Evolutionary conservation across 2,888 invertebrate genomes (phyloP).

Genomic region (Apamea sordens): DNA sequence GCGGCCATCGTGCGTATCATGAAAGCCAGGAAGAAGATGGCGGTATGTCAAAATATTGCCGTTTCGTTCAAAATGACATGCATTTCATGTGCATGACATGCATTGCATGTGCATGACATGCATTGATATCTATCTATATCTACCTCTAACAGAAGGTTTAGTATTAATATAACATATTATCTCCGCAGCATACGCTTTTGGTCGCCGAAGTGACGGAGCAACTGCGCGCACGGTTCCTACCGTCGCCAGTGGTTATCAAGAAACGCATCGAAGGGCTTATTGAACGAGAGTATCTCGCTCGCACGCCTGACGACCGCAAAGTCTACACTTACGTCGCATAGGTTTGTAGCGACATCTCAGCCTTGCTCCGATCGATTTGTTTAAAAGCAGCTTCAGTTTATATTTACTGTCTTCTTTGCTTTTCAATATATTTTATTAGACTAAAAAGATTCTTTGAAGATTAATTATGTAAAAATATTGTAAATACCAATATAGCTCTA

Average conservation of each 20-base stretch:
- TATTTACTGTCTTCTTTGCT: conserved; percentile 68
- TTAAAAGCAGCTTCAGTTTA: conserved; percentile 64
- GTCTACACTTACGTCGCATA: conserved; percentile 98
- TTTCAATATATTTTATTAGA: conserved; percentile 68
- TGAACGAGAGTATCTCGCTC: conserved; percentile 99
- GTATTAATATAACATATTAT: conserved; percentile 1
- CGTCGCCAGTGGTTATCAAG: conserved; percentile 99
- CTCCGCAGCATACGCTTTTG: conserved; percentile 95
- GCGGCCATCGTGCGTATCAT: conserved; percentile 99
- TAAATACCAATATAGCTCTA: conserved; percentile 86
- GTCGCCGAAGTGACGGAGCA: conserved; percentile 99
- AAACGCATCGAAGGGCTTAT: conserved; percentile 99
- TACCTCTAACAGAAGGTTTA: not conserved
- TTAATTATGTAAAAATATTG: conserved; percentile 81
- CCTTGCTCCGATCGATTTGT: conserved; percentile 64
- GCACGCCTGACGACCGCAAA: conserved; percentile 99
- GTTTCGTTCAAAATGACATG: not conserved
- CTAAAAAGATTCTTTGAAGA: conserved; percentile 67
- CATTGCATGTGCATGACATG: not conserved
- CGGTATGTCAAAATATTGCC: conserved; percentile 88
- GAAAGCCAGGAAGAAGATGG: conserved; percentile 99
- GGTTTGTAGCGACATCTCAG: conserved; percentile 76
- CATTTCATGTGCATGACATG: not conserved
- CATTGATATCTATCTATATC: not conserved
- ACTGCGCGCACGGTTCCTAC: conserved; percentile 98